phyloP scores from a whole-genome alignment of 30 jellyfish, hydroid and myxozoan genomes.

The Rhopilema esculentum region DNA sequence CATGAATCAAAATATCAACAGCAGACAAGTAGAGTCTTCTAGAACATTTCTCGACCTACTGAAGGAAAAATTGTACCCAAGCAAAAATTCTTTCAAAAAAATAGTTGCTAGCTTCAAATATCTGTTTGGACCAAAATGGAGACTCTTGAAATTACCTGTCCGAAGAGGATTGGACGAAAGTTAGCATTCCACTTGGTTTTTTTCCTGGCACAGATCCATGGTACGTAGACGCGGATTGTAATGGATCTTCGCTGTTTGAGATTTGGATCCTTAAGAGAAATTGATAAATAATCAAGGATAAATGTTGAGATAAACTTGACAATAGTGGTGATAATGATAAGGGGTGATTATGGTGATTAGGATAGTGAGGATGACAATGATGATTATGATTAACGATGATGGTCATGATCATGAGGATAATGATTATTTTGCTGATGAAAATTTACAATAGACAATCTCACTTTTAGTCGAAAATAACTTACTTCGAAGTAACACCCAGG shows the following conservation, averaged over 20 bases:
- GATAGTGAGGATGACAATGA: conserved; percentile 15
- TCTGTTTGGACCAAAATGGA: too few relatives aligned
- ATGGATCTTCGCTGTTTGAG: conserved; percentile 58
- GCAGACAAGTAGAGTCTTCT: too few relatives aligned
- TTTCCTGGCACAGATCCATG: conserved; percentile 64
- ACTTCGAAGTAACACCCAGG: too few relatives aligned
- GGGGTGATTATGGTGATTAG: neutral
- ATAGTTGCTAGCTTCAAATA: too few relatives aligned
- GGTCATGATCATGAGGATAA: neutral
- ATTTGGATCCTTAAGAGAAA: conserved; percentile 65
- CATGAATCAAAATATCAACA: too few relatives aligned
- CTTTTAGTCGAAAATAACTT: neutral
- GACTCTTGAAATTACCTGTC: too few relatives aligned
- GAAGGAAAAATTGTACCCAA: neutral
- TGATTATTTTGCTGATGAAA: neutral
- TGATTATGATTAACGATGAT: neutral
- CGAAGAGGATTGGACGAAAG: conserved; percentile 72
- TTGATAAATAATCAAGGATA: neutral
- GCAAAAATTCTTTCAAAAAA: too few relatives aligned
- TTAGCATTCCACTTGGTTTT: conserved; percentile 71
- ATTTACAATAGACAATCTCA: neutral
- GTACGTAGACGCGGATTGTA: conserved; percentile 68
- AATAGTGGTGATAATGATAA: conserved; percentile 4
- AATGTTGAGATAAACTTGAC: neutral
- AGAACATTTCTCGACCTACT: too few relatives aligned